Evolutionary conservation across 2,888 invertebrate genomes (phyloP).

Genomic region (Synergus japonicus): DNA sequence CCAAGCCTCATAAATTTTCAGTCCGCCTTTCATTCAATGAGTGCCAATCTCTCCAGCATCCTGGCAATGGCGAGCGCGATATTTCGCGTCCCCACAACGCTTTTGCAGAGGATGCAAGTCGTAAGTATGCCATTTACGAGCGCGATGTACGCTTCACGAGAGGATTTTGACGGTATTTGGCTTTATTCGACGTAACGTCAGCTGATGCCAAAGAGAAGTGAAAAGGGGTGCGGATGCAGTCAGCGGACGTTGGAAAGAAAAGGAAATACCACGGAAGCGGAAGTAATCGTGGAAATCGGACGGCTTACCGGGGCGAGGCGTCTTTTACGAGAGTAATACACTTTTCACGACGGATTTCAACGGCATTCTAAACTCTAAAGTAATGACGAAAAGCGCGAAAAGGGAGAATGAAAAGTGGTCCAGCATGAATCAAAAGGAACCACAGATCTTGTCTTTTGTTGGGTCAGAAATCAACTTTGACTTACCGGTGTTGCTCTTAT

Average conservation of each 20-base stretch:
- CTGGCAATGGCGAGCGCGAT: neutral
- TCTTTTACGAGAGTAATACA: constrained; percentile 61
- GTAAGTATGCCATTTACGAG: constrained; percentile 44
- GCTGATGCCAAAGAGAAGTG: constrained; percentile 48
- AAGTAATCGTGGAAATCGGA: constrained; percentile 69
- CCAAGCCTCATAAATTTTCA: constrained; percentile 19
- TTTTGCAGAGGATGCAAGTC: neutral
- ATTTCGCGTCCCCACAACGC: constrained; percentile 11
- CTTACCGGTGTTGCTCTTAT: constrained; percentile 49
- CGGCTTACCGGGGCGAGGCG: constrained; percentile 54
- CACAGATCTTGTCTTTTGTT: constrained; percentile 45
- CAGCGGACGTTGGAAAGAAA: constrained; percentile 48
- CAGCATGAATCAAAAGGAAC: constrained; percentile 46
- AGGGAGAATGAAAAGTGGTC: constrained; percentile 45
- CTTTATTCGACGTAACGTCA: constrained; percentile 46
- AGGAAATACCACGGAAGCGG: constrained; percentile 60
- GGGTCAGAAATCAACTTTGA: constrained; percentile 50
- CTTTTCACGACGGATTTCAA: constrained; percentile 58
- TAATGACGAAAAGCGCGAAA: constrained; percentile 61
- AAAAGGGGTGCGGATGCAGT: constrained; percentile 42
- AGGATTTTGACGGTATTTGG: constrained; percentile 51
- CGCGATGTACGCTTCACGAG: constrained; percentile 50
- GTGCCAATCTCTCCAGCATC: constrained; percentile 1
- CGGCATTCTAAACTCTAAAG: constrained; percentile 56
- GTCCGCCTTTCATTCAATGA: constrained; percentile 23